Base-by-base conservation (phyloP, 2,113 vertebrate genomes). In the Stercorarius parasiticus region DNA sequence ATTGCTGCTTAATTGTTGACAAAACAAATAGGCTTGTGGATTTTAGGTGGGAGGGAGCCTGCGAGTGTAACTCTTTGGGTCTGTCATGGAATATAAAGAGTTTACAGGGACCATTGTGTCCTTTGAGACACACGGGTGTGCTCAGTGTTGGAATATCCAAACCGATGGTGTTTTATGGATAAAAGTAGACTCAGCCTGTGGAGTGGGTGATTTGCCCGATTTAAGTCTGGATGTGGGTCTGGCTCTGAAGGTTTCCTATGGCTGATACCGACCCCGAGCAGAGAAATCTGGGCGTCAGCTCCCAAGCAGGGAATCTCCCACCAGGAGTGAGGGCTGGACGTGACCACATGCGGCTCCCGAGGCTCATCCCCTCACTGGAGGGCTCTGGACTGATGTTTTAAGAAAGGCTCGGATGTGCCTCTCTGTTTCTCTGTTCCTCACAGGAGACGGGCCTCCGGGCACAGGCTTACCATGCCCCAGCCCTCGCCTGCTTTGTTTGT, bases 1-100 rank as follows among this genome's bases (percentile, higher is more conserved):
- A 90, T 90, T 93, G 45, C 40, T 91, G n/a, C 50, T 71, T 67
- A 93, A 74, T 71, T 93, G 78, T 90, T 90, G 67, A 86, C 87
- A 73, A 96, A 96, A 86, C 62, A 95, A 93, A 86, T 15, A 26
- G 22, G 36, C 73, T 73, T 93, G 81, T 73, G 64, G 42, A 61
- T 55, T 91, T 95, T 70, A 64, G 73, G 78, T 91, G 71, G 55
- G 42, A 81, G 55, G 27, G 6, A 81, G 32, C 38, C 58, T 86
- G 32, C 0, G 1, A 47, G 3, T 25, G 15, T 72, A 42, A 58
- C 40, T 93, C n/a, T 52, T 62, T 30, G 12, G 13, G n/a, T 74
- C 26, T 69, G 13, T 49, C 1, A 2, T 70, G 58, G 42, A 78
- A 74, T 49, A 38, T 9, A 26, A 81, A 59, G 55, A 70, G 13